These are phyloP conservation scores for Zaprionus taronus DNA, from an alignment of 1,140 invertebrate species.

Conservation along the genomic window DNA sequence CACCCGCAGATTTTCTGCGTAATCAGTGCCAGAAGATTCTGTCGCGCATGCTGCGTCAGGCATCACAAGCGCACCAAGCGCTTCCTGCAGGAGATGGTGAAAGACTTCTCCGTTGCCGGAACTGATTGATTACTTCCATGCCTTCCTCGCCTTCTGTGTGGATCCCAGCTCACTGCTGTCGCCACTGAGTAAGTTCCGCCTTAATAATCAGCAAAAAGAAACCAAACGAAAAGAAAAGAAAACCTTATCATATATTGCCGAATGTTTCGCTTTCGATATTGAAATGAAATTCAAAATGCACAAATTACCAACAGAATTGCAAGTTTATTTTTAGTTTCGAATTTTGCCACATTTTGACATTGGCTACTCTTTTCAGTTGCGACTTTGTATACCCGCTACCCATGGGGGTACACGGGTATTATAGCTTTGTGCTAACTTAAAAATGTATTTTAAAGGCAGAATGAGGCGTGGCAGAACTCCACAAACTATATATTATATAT, in stretches of 20 bases:
- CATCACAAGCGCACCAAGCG: slow-evolving; percentile 90
- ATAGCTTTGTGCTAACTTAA: too few species aligned
- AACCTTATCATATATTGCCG: neutral
- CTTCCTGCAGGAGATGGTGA: slow-evolving; percentile 92
- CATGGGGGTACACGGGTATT: too few species aligned
- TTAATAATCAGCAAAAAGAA: slow-evolving; percentile 25
- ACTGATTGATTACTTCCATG: slow-evolving; percentile 96
- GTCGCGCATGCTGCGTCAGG: slow-evolving; percentile 89
- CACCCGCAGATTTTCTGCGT: slow-evolving; percentile 94
- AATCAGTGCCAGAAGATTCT: slow-evolving; percentile 94
- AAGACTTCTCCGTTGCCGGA: slow-evolving; percentile 91
- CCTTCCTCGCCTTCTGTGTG: slow-evolving; percentile 97
- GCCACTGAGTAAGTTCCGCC: slow-evolving; percentile 90
- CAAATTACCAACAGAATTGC: neutral
- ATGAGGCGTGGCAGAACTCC: too few species aligned
- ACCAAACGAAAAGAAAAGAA: neutral
- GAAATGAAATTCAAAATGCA: neutral
- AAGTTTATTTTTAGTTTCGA: slow-evolving; percentile 2
- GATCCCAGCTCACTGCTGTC: slow-evolving; percentile 94
- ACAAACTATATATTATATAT: too few species aligned
- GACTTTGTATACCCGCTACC: too few species aligned
- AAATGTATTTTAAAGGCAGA: too few species aligned
- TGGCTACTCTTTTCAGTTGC: slow-evolving; percentile 11
- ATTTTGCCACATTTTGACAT: slow-evolving; percentile 19
- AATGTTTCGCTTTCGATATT: slow-evolving; percentile 18